Evolutionary conservation across 2,113 vertebrate genomes (phyloP).

Genomic region (Sinocyclocheilus anshuiensis): DNA sequence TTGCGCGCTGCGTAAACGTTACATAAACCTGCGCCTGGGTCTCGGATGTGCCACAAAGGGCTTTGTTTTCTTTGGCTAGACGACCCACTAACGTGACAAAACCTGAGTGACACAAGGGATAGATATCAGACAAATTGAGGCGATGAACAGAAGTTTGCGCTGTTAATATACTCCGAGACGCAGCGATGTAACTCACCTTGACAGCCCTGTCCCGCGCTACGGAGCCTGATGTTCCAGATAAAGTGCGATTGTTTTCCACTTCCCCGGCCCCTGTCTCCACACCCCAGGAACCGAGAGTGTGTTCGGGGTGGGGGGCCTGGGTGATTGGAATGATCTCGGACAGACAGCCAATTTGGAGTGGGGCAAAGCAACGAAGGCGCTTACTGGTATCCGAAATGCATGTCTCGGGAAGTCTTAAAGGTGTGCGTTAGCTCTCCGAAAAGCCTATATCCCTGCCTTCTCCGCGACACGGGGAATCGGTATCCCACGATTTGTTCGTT

Average conservation of each 20-base stretch:
- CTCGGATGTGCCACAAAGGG: constrained; percentile 1
- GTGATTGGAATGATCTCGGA: constrained; percentile 70
- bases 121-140: not conserved
- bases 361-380: constrained; percentile 29
- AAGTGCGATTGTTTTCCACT: constrained; percentile 62
- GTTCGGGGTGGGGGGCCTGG: constrained; percentile 73
- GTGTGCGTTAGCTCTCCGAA: not conserved
- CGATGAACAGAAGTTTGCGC: constrained; percentile 12
- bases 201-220: constrained; percentile 59
- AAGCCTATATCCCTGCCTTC: constrained; percentile 36
- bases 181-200: constrained; percentile 72
- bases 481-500: constrained; percentile 72
- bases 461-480: constrained; percentile 40
- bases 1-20: constrained; percentile 10
- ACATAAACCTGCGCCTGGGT: constrained; percentile 32
- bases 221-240: constrained; percentile 47
- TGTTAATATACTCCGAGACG: constrained; percentile 45
- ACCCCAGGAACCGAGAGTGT: constrained; percentile 73
- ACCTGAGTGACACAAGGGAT: constrained; percentile 37
- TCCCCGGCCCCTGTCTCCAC: constrained; percentile 75
- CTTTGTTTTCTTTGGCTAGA: constrained; percentile 24
- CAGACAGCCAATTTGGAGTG: constrained; percentile 62
- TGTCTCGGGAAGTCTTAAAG: constrained; percentile 14
- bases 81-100: not conserved
- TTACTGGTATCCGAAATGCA: constrained; percentile 53